These are phyloP conservation scores for Rallus crepitans DNA, from an alignment of 2,797 vertebrate genomes.

Conservation along the genomic window DNA sequence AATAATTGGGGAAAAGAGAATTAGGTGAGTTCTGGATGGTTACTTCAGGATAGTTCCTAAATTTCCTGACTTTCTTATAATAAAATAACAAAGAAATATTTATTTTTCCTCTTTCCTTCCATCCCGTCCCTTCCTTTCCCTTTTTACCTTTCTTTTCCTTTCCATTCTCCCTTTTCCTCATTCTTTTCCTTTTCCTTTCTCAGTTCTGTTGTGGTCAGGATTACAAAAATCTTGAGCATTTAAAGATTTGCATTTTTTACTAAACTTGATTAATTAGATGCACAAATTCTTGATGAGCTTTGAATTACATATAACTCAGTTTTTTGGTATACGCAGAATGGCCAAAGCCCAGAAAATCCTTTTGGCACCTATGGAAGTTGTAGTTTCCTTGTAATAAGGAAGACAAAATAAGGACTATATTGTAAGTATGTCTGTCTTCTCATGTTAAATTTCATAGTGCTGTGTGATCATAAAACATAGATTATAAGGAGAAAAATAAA, in stretches of 20 bases:
- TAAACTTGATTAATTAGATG: neutral
- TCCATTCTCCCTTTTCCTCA: too few species aligned
- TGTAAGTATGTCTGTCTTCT: neutral
- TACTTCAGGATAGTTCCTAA: neutral
- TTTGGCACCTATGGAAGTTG: neutral
- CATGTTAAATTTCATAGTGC: neutral
- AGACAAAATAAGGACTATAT: neutral
- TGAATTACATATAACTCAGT: neutral
- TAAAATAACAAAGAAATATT: neutral
- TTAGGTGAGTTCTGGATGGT: neutral
- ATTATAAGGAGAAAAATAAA: neutral
- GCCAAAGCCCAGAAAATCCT: neutral
- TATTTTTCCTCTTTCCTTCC: neutral
- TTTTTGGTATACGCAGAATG: neutral
- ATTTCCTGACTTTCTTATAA: neutral
- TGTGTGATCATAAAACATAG: neutral
- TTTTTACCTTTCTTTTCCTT: too few species aligned
- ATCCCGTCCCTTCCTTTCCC: neutral
- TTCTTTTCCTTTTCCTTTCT: neutral
- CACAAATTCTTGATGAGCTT: neutral
- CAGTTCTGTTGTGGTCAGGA: neutral
- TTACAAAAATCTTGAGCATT: neutral
- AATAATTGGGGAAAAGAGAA: neutral
- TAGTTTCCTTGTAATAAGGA: neutral
- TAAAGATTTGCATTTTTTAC: fast-evolving